Percentiles rank a stretch among this genome's conserved stretches.
Evolutionary conservation across 2,113 vertebrate genomes (phyloP).

Genomic region (Potamarius usumacintae): DNA sequence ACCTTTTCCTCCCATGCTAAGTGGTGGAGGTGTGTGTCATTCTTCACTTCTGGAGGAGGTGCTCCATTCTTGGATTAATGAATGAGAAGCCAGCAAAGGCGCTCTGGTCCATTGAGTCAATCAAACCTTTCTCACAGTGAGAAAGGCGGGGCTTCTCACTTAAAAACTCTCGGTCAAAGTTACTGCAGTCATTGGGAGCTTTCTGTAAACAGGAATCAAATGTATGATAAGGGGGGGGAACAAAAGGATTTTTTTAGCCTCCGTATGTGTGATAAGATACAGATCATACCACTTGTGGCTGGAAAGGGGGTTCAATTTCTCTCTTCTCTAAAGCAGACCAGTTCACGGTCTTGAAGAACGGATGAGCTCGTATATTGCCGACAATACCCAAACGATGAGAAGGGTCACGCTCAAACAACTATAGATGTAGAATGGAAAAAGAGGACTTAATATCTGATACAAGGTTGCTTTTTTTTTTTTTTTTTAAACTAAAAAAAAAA

Average conservation of each 20-base stretch:
- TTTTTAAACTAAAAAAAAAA: too few species aligned
- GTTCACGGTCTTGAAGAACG: conserved; percentile 91
- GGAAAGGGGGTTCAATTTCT: conserved; percentile 86
- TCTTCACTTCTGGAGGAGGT: conserved; percentile 79
- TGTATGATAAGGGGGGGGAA: background rate
- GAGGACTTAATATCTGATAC: background rate
- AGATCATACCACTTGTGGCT: conserved; percentile 90
- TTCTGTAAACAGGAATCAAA: conserved; percentile 73
- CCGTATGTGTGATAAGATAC: background rate
- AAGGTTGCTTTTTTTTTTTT: background rate
- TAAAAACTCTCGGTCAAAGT: conserved; percentile 97
- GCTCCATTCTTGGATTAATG: conserved; percentile 88
- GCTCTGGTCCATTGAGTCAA: conserved; percentile 95
- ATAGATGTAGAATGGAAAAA: conserved; percentile 50
- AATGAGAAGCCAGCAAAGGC: conserved; percentile 94
- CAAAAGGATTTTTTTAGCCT: background rate
- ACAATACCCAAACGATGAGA: conserved; percentile 82
- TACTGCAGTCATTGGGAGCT: conserved; percentile 87
- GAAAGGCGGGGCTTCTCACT: conserved; percentile 92
- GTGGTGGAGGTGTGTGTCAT: background rate
- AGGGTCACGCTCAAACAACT: conserved; percentile 93
- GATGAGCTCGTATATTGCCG: conserved; percentile 82
- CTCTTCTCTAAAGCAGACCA: conserved; percentile 84
- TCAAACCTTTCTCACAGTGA: conserved; percentile 91
- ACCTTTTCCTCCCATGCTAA: background rate